phyloP scores from a whole-genome alignment of 64 coral and sea anemone species.

The Porites lutea region DNA sequence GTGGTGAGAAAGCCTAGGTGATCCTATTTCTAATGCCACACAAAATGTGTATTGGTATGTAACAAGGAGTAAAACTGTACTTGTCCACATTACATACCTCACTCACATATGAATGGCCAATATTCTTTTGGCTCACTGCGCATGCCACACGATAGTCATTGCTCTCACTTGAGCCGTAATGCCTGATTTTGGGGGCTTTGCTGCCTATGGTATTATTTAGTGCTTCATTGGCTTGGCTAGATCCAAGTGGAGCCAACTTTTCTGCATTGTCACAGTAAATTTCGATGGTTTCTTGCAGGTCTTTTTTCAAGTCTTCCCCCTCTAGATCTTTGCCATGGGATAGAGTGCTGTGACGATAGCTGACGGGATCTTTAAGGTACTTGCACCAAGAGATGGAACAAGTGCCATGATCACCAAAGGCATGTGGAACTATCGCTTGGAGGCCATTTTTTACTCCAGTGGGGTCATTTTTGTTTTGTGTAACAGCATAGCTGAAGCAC shows the following conservation, averaged over 20 bases:
- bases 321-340: constrained; percentile 54
- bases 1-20: too few species aligned
- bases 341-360: constrained; percentile 20
- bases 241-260: constrained; percentile 31
- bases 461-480: constrained; percentile 49
- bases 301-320: constrained; percentile 2
- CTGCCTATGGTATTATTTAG: constrained; percentile 53
- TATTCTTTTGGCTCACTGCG: constrained; percentile 45
- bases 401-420: constrained; percentile 51
- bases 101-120: constrained; percentile 8
- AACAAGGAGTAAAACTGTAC: too few species aligned
- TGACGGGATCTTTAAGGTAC: constrained; percentile 14
- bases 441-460: neutral
- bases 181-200: constrained; percentile 60
- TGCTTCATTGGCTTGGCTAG: constrained; percentile 57
- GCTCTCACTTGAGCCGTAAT: constrained; percentile 36
- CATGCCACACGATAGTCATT: constrained; percentile 48
- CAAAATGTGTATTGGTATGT: too few species aligned
- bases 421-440: constrained; percentile 58
- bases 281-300: constrained; percentile 3
- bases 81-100: too few species aligned
- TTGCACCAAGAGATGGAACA: constrained; percentile 54
- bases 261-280: constrained; percentile 7
- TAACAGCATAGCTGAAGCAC: too few species aligned
- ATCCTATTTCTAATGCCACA: too few species aligned